phyloP scores from a whole-genome alignment of 2,113 vertebrate species.

The Epinephelus lanceolatus region DNA sequence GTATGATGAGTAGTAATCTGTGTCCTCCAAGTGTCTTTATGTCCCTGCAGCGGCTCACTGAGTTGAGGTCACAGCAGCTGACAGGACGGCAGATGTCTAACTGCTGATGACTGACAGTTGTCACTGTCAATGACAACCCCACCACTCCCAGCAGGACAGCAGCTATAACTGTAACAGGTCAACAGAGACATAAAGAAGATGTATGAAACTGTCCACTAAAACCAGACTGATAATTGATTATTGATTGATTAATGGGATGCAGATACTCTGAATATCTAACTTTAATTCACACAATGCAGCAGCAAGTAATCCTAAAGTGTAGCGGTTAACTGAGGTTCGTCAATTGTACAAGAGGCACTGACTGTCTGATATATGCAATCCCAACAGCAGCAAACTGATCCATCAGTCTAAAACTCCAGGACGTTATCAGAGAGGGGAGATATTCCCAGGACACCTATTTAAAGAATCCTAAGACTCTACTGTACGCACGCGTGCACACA shows the following conservation, averaged over 20 bases:
- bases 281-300: background rate
- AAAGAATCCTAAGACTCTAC: conserved; percentile 54
- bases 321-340: background rate
- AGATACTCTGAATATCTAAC: background rate
- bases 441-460: conserved; percentile 39
- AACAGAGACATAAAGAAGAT: background rate
- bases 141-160: background rate
- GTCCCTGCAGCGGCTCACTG: background rate
- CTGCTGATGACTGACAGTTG: conserved; percentile 45
- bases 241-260: background rate
- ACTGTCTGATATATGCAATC: background rate
- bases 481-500: conserved; percentile 22
- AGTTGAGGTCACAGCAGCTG: conserved; percentile 24
- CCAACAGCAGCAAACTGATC: conserved; percentile 31
- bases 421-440: conserved; percentile 30
- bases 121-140: conserved; percentile 15
- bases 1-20: background rate
- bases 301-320: background rate
- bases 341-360: no score
- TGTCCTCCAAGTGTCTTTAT: background rate
- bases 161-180: background rate
- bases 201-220: background rate
- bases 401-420: background rate
- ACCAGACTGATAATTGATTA: background rate
- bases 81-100: conserved; percentile 39